Base-by-base conservation (phyloP, 2,113 vertebrate species). In the Neoarius graeffei region DNA sequence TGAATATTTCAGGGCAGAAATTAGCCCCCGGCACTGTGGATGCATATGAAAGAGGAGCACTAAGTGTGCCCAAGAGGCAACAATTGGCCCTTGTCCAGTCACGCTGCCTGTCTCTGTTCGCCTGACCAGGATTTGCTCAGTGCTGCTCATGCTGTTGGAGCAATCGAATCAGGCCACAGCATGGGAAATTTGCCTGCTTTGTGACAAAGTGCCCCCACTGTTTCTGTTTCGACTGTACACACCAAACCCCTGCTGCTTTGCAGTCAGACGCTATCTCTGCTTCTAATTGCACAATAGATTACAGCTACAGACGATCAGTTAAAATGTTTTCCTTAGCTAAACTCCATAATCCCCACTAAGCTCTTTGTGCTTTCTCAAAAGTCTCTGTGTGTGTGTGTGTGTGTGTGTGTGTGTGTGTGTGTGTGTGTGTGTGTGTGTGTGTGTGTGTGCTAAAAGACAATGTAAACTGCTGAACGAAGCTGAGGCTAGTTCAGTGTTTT, bases 1-100 rank as follows among this genome's bases (percentile, higher is more conserved):
- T 92, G 87, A 91, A 92, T 92, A 92, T 92, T 92, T 92, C 87
- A 92, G 86, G 60, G 56, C 77, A 85, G 81, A 86, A 91, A 85
- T 88, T 85, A 89, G 87, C 89, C 81, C 54, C 60, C 4, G 82
- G 84, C 81, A 79, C 66, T 67, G 87, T 86, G 90, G 88, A 88
- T 90, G 88, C 81, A 89, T 89, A 89, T 91, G 88, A 92, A 89
- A 90, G 85, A 79, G 60, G 86, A 76, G 85, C 71, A 48, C 67
- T 86, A 92, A 92, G 84, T 89, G 87, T 86, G 84, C 88, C 87
- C 90, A 60, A 81, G 89, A 86, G 91, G 89, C 87, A 88, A 88
- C 90, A 87, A 89, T 82, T 92, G 90, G 91, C 84, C 80, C 42
- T 64, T n/a, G 66, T 89, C 84, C 86, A 86, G 57, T 67, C 80